Evolutionary conservation across 2,888 invertebrate genomes (phyloP), one percentile per base, ranked within the genome.

Genomic region (Drosophila recens): DNA sequence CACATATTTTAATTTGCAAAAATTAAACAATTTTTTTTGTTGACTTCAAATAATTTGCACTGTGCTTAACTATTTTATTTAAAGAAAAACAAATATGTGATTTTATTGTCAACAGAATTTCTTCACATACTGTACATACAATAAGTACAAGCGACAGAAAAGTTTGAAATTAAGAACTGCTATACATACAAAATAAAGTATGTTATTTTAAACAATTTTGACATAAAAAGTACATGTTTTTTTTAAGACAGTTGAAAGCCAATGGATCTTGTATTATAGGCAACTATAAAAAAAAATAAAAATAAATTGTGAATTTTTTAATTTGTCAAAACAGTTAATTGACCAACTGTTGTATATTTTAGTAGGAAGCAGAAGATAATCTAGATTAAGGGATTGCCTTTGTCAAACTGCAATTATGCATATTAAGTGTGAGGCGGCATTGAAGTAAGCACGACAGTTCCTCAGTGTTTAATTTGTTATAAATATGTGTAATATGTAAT

Each of bases 371-470:
- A 30, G 30, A 54, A 59, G 49, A 67, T 64, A 70, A 72, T 77
- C 75, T 74, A 30, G 57, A 56, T 87, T 27, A 27, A 27, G 81
- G 75, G 64, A 51, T 87, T 63, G 64, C 67, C 75, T 81, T 85
- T 85, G 88, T 79, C 71, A 64, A 74, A 64, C 58, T 71, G 64
- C 61, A 66, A 52, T 56, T 57, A 57, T 71, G 66, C 58, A 66
- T 49, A 59, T 58, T 54, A 72, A 71, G 59, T 67, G 72, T 56
- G 70, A 80, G 75, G 65, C 75, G 67, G 78, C 77, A 80, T 89
- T 72, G 74, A 74, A 86, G 68, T 76, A 89, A 90, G 90, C 90
- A 90, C 90, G 91, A 80, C 81, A 90, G 90, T 90, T 90, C 90
- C 90, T 90, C 90, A 80, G 80, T 86, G 87, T 90, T 87, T 77